A percentile compares a stretch with the other conserved stretches of the same genome.
Conservation (phyloP, 2,113 vertebrate genomes). For the Zonotrichia leucophrys region DNA sequence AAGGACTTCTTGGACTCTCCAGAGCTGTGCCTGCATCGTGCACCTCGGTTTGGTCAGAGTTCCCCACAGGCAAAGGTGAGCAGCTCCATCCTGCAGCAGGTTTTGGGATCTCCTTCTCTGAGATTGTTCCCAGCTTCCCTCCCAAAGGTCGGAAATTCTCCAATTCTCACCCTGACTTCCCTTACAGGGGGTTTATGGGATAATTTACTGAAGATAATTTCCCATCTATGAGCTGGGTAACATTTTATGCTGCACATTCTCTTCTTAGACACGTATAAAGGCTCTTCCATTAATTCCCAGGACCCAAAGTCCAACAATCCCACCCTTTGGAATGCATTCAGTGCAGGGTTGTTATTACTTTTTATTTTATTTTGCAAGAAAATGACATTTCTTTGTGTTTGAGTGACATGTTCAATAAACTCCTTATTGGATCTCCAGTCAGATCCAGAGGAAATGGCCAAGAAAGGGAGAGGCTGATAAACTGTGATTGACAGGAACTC, state of each 20-base stretch:
- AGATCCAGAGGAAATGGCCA: neutral
- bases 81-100: neutral
- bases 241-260: neutral
- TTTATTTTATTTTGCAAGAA: neutral
- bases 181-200: neutral
- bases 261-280: neutral
- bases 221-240: neutral
- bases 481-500: neutral
- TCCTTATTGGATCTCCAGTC: slow-evolving; percentile 1
- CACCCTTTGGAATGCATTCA: neutral
- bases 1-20: neutral
- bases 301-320: neutral
- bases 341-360: neutral
- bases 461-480: slow-evolving; percentile 21
- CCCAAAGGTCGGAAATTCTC: neutral
- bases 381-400: neutral
- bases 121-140: neutral
- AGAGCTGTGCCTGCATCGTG: neutral
- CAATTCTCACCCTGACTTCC: neutral
- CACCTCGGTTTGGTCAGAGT: neutral
- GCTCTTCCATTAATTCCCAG: neutral
- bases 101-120: neutral
- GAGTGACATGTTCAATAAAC: slow-evolving; percentile 22
- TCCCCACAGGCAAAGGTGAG: neutral
- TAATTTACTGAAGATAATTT: neutral